Base-by-base conservation (phyloP, 2,797 vertebrate genomes). In the Tachyglossus aculeatus region DNA sequence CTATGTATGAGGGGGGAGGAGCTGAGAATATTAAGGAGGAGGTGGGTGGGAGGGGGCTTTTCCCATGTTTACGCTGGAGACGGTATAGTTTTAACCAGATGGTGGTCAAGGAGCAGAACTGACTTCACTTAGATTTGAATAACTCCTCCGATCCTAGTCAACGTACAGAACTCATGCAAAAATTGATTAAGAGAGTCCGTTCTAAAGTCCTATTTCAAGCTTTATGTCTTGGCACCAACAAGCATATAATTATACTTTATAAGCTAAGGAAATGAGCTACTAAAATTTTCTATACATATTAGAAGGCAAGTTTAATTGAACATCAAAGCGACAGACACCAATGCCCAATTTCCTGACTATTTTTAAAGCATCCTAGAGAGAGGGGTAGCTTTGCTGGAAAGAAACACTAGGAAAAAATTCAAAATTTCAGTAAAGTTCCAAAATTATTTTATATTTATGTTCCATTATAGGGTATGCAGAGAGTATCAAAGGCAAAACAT, bases 201-300 rank as follows among this genome's bases (percentile, higher is more conserved):
- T 70, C 73, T 33, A 9, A 51, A 24, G 45, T 45, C 6, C 18
- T 66, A 34, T 15, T 40, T 1, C 2, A 43, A 24, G 19, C n/a
- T 70, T 72, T 81, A 68, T 41, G 5, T 77, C 61, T 59, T 44
- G 34, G 10, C 44, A 25, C 4, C 22, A 79, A 65, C 80, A 78
- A 78, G 88, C 52, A 64, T 69, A 70, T 54, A 64, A 24, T 34
- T 62, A n/a, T 58, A 13, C 64, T 34, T 32, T 76, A 15, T 54
- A 63, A 74, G 24, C 56, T 80, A 67, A 80, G 83, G 52, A 86
- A 88, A 84, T 75, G 63, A 84, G 53, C 65, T 81, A 79, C 64
- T 82, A 78, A 85, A 84, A 81, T 65, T 79, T 47, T 34, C 54
- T 71, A 75, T 6, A 19, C 15, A 34, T 14, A 13, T 36, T 5